Evolutionary conservation across 2,113 vertebrate genomes (phyloP), one percentile per base, ranked within the genome.

Genomic region (human (Homo sapiens)): DNA sequence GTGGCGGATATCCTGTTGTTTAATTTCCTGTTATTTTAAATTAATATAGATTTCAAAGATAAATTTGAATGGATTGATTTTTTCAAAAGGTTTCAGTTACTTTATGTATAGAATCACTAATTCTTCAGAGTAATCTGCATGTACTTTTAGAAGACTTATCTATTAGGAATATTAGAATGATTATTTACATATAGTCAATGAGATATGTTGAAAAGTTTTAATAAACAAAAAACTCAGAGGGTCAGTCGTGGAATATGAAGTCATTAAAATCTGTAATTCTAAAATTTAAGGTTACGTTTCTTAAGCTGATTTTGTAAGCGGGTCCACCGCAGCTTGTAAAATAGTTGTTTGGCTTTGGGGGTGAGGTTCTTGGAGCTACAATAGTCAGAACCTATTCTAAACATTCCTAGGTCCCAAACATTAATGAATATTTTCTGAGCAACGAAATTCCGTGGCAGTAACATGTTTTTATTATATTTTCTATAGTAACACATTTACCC

Each of bases 401-500:
- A 72, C 4, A 35, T 89, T 61, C 38, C 76, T 40, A 30, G 1
- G 8, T 52, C 61, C 92, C 66, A 94, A 88, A 55, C 76, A n/a
- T 57, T 73, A 83, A 20, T 40, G 12, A 55, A 18, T 81, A 55
- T 96, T 94, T 48, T 81, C 90, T 97, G 52, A 83, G 76, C 82
- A 97, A 93, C 1, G 17, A 96, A 96, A 96, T 91, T 95, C 48
- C 66, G 97, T 40, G 59, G 85, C 91, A 97, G 40, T 68, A 90
- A 94, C 94, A 97, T 12, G 84, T 50, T 98, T 97, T 97, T 88
- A 98, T 95, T 95, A 95, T 98, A 99, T 98, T 98, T 98, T 98
- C 98, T 98, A 98, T 98, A 99, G 98, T 97, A 99, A 98, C 98
- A 98, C 98, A 99, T 99, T 99, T 99, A 99, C 99, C 99, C 98